These are phyloP conservation scores for Pyrgilauda ruficollis DNA, from an alignment of 2,113 vertebrate genomes.

Conservation along the genomic window DNA sequence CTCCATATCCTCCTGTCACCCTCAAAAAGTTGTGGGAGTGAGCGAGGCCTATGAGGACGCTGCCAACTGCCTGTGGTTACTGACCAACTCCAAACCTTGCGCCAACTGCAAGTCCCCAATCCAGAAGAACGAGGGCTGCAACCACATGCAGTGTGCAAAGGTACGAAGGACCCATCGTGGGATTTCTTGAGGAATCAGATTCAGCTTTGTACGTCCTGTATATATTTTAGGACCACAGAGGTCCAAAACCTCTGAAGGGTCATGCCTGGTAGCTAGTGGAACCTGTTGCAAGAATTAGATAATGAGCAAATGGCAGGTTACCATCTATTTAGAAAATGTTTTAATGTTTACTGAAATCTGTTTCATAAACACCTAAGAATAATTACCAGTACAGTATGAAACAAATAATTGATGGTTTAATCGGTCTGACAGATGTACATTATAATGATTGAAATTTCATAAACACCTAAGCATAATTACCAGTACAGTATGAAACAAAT, in stretches of 20 bases:
- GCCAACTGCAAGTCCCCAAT: conserved; percentile 99
- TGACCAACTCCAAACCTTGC: conserved; percentile 95
- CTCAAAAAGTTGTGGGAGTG: conserved; percentile 89
- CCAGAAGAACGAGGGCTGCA: conserved; percentile 99
- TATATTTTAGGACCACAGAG: background rate
- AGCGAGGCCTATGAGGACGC: conserved; percentile 96
- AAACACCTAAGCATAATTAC: background rate
- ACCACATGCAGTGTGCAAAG: conserved; percentile 99
- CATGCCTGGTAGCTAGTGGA: background rate
- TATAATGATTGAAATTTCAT: background rate
- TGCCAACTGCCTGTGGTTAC: conserved; percentile 97
- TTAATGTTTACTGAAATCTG: background rate
- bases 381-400: too few relatives aligned
- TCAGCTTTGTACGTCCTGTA: background rate
- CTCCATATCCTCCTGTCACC: background rate
- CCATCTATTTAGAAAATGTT: background rate
- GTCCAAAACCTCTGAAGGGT: background rate
- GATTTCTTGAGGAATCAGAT: background rate
- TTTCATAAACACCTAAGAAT: too few relatives aligned
- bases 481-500: background rate
- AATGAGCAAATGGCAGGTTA: background rate
- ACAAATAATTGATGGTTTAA: too few relatives aligned
- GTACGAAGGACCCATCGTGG: conserved; percentile 61
- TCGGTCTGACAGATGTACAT: background rate
- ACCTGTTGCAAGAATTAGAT: background rate